Base-by-base conservation (phyloP, 2,888 invertebrate genomes). In the Aphrophora alni region DNA sequence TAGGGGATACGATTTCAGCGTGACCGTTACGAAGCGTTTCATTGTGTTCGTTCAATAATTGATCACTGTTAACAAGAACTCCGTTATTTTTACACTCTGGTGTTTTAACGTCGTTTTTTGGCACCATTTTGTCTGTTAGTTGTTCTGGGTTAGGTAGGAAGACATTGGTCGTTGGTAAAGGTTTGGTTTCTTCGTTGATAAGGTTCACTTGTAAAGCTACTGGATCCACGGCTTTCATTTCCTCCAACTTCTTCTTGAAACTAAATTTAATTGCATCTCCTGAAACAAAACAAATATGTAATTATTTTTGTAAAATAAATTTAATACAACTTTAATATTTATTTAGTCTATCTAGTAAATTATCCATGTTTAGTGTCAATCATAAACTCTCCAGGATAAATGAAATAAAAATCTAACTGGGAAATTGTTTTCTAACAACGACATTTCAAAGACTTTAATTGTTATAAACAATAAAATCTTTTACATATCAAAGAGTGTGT, bases 191-290 rank as follows among this genome's bases (percentile, higher is more conserved):
- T 33, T 59, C 24, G n/a, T 26, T 72, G 71, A 78, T 78, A 5
- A 78, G 44, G 26, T 71, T 78, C 44, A 78, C 78, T 38, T 78
- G 38, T 27, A 77, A 38, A 68, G 28, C 24, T n/a, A n/a, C n/a
- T 12, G 72, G 21, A 17, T 78, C 78, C 44, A 78, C 78, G 7
- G 78, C 78, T 72, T 78, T 78, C 78, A 78, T 78, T 27, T n/a
- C 78, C 26, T 69, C 28, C 26, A 72, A 71, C 27, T 38, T 72
- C 44, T 77, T 70, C 28, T 38, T 33, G 69, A 77, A 69, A 10
- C 38, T 69, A 12, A 17, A 8, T 25, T 70, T 77, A 70, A 77
- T 70, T 26, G 33, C 38, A 24, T 38, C n/a, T 17, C 77, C 77
- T 77, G 70, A 17, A 77, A 70, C 70, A 77, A 24, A 21, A n/a